Evolutionary conservation across 2,113 vertebrate species (phyloP).

Genomic region (Phylloscopus whistleri): DNA sequence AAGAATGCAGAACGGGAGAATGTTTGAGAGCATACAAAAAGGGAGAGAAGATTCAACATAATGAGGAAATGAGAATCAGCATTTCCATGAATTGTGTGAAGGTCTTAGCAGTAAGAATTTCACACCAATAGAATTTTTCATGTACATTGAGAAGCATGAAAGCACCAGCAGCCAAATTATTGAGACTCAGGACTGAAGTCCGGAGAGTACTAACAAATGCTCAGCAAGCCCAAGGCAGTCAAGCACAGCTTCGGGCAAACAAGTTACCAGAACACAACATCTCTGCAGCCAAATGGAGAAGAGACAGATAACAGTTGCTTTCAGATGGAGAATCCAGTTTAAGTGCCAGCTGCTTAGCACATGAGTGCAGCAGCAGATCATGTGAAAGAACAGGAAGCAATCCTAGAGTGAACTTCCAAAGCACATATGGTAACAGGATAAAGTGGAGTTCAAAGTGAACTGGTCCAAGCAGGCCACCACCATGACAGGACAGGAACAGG

Average conservation of each 20-base stretch:
- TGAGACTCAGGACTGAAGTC: neutral
- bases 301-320: neutral
- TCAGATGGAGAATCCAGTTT: neutral
- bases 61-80: neutral
- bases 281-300: neutral
- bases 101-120: neutral
- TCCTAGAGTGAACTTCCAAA: neutral
- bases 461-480: conserved; percentile 13
- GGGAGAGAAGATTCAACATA: neutral
- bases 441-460: neutral
- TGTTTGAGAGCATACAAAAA: neutral
- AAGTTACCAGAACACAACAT: neutral
- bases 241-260: neutral
- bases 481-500: neutral
- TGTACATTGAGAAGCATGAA: neutral
- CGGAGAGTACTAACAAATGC: neutral
- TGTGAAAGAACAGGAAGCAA: neutral
- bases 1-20: neutral
- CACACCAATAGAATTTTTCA: neutral
- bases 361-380: neutral
- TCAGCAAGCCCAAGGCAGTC: neutral
- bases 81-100: neutral
- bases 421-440: neutral
- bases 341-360: neutral
- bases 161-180: neutral